Base-by-base conservation (phyloP, 2,888 invertebrate species). In the Macropis europaea region DNA sequence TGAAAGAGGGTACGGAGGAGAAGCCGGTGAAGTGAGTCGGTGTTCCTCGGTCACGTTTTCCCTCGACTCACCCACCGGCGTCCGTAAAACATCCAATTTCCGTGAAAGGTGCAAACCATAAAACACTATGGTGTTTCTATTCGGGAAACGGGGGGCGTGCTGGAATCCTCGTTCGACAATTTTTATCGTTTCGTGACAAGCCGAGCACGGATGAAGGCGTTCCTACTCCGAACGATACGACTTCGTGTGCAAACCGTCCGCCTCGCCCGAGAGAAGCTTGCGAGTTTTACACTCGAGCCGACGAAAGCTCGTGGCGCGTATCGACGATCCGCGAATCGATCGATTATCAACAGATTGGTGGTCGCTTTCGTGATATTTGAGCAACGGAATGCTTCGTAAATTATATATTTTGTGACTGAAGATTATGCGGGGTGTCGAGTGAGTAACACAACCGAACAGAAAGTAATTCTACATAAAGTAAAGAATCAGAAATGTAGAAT, bases 41-140 rank as follows among this genome's bases (percentile, higher is more conserved):
- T 45, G 50, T 62, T 42, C 40, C 38, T 52, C 57, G 69, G 72
- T 78, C 73, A 73, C 69, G 71, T 73, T 81, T 59, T n/a, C 13
- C 54, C 40, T 19, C 45, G 19, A 56, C 42, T 60, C 57, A 57
- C 42, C 52, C 57, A 57, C 42, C 52, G 17, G 52, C 32, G 53
- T 79, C 68, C 79, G 72, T 82, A 73, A 79, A 81, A 79, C 76
- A 70, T 82, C 48, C 79, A 76, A 81, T 81, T 81, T 82, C 72
- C 77, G 66, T 52, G 53, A 42, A 69, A 73, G 72, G 67, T 62
- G 70, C 61, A 70, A 69, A 69, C 71, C 66, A 61, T 77, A 77
- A 81, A 82, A 74, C 62, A 57, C 45, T 50, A 34, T 40, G 59
- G 54, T 73, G 64, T 77, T 79, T 70, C 72, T 70, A 73, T 82